A percentile compares a stretch with the other conserved stretches of the same genome.
Evolutionary conservation across 2,888 invertebrate species (phyloP).

Genomic region (Anagyrus pseudococci): DNA sequence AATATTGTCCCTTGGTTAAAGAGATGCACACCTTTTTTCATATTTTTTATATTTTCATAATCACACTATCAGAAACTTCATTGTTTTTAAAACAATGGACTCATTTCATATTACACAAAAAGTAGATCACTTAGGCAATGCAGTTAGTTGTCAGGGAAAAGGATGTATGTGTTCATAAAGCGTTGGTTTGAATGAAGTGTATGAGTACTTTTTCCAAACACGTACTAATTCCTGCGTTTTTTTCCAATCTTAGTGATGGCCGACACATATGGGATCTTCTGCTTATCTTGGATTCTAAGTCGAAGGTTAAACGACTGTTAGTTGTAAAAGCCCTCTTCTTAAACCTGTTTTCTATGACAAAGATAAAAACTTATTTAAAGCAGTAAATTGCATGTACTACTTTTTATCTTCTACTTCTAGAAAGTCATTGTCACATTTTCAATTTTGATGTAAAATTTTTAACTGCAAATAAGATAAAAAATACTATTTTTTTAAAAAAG

Average conservation of each 20-base stretch:
- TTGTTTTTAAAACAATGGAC: no score
- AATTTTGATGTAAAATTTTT: no score
- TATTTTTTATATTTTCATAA: no score
- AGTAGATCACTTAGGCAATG: not conserved
- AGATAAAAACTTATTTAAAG: constrained; percentile 31
- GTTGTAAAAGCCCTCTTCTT: constrained; percentile 45
- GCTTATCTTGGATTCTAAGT: constrained; percentile 59
- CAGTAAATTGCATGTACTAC: no score
- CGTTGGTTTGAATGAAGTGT: constrained; percentile 49
- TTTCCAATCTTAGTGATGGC: constrained; percentile 61
- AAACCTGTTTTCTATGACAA: constrained; percentile 43
- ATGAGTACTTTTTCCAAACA: constrained; percentile 54
- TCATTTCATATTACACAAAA: no score
- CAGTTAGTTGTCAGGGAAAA: constrained; percentile 21
- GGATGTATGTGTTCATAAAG: constrained; percentile 22
- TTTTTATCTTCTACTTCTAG: no score
- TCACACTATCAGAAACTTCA: no score
- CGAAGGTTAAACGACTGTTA: constrained; percentile 58
- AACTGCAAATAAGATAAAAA: not conserved
- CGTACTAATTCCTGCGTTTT: constrained; percentile 60
- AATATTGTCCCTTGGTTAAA: no score
- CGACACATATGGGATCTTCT: constrained; percentile 59
- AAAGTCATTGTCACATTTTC: no score
- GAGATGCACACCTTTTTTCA: no score
- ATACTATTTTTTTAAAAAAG: not conserved